These are phyloP conservation scores for Eupithecia vulgata DNA, from an alignment of 2,888 invertebrate genomes.

Conservation along the genomic window DNA sequence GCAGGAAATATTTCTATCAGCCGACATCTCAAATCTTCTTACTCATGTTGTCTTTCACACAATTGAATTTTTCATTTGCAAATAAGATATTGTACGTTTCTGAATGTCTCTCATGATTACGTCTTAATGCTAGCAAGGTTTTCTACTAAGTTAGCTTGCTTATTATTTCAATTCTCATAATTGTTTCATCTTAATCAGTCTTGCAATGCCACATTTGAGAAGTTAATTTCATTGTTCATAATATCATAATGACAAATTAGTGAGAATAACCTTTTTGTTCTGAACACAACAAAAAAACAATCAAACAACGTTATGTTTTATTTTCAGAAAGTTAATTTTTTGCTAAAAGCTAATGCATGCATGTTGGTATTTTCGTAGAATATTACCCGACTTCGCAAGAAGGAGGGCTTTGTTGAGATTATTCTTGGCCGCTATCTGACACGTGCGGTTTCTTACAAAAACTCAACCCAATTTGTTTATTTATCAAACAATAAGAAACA, in stretches of 20 bases:
- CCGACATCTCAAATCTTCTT: no score
- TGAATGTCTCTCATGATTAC: background rate
- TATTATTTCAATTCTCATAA: constrained; percentile 47
- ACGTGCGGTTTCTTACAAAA: constrained; percentile 39
- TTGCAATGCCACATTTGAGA: constrained; percentile 39
- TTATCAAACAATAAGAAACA: background rate
- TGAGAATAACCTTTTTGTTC: constrained; percentile 17
- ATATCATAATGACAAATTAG: constrained; percentile 38
- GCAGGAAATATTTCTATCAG: no score
- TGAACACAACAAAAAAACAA: background rate
- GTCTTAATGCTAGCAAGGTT: constrained; percentile 12
- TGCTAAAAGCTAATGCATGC: constrained; percentile 12
- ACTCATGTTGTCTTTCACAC: no score
- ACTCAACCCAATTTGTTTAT: background rate
- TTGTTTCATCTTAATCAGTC: constrained; percentile 48
- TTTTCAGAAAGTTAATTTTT: background rate
- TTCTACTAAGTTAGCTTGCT: constrained; percentile 10
- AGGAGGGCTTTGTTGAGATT: background rate
- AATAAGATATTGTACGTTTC: no score
- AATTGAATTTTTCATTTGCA: no score
- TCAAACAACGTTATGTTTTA: background rate
- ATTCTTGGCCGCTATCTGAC: constrained; percentile 55
- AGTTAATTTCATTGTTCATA: constrained; percentile 48
- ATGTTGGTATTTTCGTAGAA: background rate
- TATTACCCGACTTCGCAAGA: background rate